Conservation (phyloP, 2,888 invertebrate genomes). For the Leptopterna dolabrata region DNA sequence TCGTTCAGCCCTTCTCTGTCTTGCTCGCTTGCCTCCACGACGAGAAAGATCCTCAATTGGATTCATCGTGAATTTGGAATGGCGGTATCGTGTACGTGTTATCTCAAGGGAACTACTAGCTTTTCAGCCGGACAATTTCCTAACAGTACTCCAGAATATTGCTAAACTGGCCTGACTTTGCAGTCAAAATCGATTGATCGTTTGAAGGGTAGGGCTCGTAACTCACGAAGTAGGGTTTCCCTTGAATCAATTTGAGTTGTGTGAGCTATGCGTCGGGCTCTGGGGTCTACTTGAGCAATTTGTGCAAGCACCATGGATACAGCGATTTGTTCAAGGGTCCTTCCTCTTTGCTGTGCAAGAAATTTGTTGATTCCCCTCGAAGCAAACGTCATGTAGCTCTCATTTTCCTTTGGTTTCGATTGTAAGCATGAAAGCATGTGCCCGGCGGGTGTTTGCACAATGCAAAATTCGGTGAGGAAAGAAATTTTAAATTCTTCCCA, state of each 20-base stretch:
- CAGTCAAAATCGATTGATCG: neutral
- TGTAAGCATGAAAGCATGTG: conserved; percentile 1
- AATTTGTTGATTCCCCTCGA: neutral
- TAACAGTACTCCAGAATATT: no score
- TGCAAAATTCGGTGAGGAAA: neutral
- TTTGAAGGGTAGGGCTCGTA: neutral
- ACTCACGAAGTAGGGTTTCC: neutral
- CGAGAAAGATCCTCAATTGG: no score
- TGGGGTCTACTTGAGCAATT: conserved; percentile 15
- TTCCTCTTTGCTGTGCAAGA: neutral
- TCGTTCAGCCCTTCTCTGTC: no score
- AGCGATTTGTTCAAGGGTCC: neutral
- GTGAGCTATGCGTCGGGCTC: neutral
- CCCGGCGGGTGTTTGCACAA: neutral
- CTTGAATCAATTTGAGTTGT: neutral
- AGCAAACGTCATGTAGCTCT: neutral
- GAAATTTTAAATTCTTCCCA: neutral
- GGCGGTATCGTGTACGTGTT: no score
- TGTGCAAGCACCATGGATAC: neutral
- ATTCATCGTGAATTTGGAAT: no score
- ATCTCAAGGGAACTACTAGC: no score
- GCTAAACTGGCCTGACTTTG: no score
- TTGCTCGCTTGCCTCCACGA: no score
- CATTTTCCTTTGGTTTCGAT: neutral
- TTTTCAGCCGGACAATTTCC: no score